Evolutionary conservation across 2,113 vertebrate species (phyloP).

Genomic region (Dasyornis broadbenti): DNA sequence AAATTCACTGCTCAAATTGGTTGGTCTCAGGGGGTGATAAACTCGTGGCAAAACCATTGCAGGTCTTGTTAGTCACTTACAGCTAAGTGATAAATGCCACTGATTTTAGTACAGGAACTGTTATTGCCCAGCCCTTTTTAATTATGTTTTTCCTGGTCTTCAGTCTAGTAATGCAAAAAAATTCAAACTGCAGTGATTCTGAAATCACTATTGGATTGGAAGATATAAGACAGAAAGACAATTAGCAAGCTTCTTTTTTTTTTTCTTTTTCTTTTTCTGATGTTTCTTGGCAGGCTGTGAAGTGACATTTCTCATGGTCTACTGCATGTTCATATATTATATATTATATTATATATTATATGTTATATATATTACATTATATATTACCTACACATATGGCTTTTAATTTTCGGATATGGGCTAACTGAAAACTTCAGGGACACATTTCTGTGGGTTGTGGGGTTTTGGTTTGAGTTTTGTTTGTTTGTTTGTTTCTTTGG

Average conservation of each 20-base stretch:
- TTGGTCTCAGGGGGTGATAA: background rate
- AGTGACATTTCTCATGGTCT: background rate
- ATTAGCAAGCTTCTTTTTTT: background rate
- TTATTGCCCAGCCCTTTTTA: accelerated
- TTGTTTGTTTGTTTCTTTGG: background rate
- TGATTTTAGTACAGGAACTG: background rate
- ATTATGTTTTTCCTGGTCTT: background rate
- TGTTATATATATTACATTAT: too few relatives aligned
- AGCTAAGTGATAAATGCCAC: background rate
- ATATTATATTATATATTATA: too few relatives aligned
- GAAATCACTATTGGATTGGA: background rate
- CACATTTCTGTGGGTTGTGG: background rate
- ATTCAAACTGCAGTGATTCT: background rate
- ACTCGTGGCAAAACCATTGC: background rate
- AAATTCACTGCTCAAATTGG: background rate
- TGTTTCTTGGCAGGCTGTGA: background rate
- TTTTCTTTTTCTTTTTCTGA: background rate
- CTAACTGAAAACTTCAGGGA: background rate
- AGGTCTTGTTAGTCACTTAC: background rate
- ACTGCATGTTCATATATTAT: background rate
- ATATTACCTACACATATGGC: background rate
- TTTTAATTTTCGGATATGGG: background rate
- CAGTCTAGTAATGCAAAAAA: background rate
- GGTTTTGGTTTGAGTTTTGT: accelerated
- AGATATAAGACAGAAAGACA: background rate